Evolutionary conservation across 2,113 vertebrate genomes (phyloP), one percentile per base, ranked within the genome.

Genomic region (Ceyx cyanopectus): DNA sequence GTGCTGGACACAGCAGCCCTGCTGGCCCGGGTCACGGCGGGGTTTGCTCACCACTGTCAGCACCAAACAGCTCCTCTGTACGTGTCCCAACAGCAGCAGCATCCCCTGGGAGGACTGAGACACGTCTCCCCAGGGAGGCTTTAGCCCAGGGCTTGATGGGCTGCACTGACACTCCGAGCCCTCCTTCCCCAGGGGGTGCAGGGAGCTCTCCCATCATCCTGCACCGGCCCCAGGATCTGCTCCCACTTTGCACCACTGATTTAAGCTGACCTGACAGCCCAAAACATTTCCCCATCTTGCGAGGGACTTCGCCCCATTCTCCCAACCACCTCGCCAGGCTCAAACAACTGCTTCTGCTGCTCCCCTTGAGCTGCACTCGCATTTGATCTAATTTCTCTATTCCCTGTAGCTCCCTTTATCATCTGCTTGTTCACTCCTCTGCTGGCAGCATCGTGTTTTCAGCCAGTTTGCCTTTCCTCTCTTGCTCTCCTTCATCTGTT

Each of bases 1-100:
- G 24, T 9, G 20, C 22, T 32, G 26, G 65, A 22, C 0, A 1
- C 6, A 2, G 76, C 57, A 61, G 75, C 78, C 46, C 65, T 2
- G 14, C 3, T 34, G 0, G 0, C 61, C 11, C 1, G 3, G 10
- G 3, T 14, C 5, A 4, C 0, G 5, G 73, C 27, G 48, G 20
- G 23, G 23, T 41, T 18, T 29, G 12, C 67, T 77, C 58, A 0
- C 8, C 5, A 4, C 32, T 6, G 0, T 6, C 40, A 1, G 5
- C 29, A 40, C 32, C 7, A 1, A 11, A 12, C 57, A 15, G 61
- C 13, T 63, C 1, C 69, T 7, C 41, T 8, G 53, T 0, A 29
- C 6, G 15, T 11, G 3, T 2, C 13, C 26, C 45, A 21, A 2
- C 7, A 2, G 56, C 69, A 60, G 29, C 29, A 9, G 4, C 0